Evolutionary conservation across 2,888 invertebrate species (phyloP), one percentile per base, ranked within the genome.

Genomic region (Boloria selene): DNA sequence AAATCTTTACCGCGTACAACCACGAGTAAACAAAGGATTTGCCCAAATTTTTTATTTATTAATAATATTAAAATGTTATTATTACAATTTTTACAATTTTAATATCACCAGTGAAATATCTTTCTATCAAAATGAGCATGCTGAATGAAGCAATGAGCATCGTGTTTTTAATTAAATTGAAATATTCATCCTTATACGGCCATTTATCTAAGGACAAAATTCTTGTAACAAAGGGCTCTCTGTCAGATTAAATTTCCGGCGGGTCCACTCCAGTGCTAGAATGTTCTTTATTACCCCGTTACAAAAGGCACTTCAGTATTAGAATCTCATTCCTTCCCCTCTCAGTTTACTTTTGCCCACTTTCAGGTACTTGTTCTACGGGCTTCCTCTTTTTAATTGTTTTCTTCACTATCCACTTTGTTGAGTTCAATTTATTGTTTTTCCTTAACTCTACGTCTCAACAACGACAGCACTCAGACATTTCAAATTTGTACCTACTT

Each of bases 241-340:
- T 75, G 80, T 80, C 81, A 86, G 90, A 90, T 91, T 88, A 90
- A 91, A 90, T 91, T 90, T 90, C 91, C 88, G 87, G 79, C 78
- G 81, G 85, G 88, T 87, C 88, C 89, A 89, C 89, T 89, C 79
- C 79, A 84, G 82, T 79, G 82, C 86, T 84, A 87, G 85, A 83
- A 88, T 83, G 83, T 82, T 85, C 86, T 89, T 90, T 90, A 90
- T 88, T 88, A 86, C 87, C 81, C 83, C 81, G 79, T 85, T 86
- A 87, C 87, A 89, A 90, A 88, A 85, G 86, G 67, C 68, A 81
- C 88, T 89, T 84, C 84, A 85, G 86, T 87, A 88, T 90, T 85
- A 85, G 84, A 86, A 83, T 79, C 79, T 82, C 81, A 80, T 82
- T 83, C 81, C 81, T 86, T 85, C 82, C 79, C 78, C 75, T 69